Base-by-base conservation (phyloP, 1,140 invertebrate species). In the Drosophila aff. region DNA sequence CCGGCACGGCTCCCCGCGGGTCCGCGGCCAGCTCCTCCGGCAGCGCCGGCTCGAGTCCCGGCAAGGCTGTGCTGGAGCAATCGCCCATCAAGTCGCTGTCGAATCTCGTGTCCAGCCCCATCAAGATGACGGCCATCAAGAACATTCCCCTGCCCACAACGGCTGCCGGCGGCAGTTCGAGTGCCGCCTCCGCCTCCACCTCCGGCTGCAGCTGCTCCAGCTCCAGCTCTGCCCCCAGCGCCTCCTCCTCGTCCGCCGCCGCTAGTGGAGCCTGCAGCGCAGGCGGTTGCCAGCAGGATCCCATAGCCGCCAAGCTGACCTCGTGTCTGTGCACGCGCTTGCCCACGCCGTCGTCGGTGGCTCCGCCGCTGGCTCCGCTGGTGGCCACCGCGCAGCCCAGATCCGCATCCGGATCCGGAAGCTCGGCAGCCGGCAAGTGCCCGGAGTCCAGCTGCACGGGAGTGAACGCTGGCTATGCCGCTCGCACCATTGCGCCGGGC, bases 1-100 rank as follows among this genome's bases (percentile, higher is more conserved):
- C 76, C 31, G 26, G 52, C 2, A 9, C 49, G 11, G 47, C 61
- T 28, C 4, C 57, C 0, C 63, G 50, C 1, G 60, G 50, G 11
- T 43, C 60, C 1, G 46, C 28, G n/a, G 46, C 61, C 28, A 18
- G 10, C 49, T 7, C 49, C 49, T 7, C 49, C 5, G 49, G 49
- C 28, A 26, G 55, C 38, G 40, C n/a, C 49, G 18, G 26, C 26
- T 21, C 40, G 43, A n/a, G 23, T 18, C 26, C 41, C 11, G 66
- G 31, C 36, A 75, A 82, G 13, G 21, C 79, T 78, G 82, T 59
- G 72, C 91, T 69, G 93, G 94, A 94, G 67, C 94, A 94, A 69
- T 95, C 95, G 21, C 95, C 95, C 31, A 95, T 95, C 21, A 95
- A 95, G 87, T 95, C 95, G 71, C 91, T 95, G 43, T 95, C 95